phyloP scores from a whole-genome alignment of 2,888 invertebrate genomes.

The Metopia argyrocephala region DNA sequence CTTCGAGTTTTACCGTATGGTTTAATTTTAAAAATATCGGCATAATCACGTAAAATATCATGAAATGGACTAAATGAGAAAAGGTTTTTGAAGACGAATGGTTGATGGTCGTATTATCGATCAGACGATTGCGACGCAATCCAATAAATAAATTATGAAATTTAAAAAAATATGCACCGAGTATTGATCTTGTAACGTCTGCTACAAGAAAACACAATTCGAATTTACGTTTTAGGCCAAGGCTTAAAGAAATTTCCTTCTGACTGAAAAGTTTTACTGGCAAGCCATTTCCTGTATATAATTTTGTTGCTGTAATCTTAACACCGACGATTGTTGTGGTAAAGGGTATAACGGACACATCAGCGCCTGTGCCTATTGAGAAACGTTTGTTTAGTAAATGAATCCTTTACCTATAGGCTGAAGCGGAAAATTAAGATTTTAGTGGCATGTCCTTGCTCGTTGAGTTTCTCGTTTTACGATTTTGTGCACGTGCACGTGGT shows the following conservation, averaged over 20 bases:
- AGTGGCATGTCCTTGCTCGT: not conserved
- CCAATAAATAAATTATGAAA: not conserved
- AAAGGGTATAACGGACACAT: conserved; percentile 17
- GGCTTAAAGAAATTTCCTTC: not conserved
- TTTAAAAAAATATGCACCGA: conserved; percentile 2
- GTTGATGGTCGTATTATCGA: not conserved
- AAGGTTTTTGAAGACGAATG: not conserved
- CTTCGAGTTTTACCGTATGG: too few relatives aligned
- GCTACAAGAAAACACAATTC: conserved; percentile 2
- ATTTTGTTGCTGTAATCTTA: too few relatives aligned
- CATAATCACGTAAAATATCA: not conserved
- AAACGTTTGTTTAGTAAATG: not conserved
- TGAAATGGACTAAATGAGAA: not conserved
- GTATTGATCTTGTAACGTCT: not conserved
- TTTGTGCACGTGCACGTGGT: too few relatives aligned
- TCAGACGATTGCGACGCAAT: not conserved
- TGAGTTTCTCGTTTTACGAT: not conserved
- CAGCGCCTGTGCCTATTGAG: not conserved
- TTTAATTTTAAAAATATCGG: too few relatives aligned
- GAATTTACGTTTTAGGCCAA: conserved; percentile 1
- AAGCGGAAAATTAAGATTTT: conserved; percentile 16
- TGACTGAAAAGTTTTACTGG: not conserved
- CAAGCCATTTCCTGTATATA: conserved; percentile 27
- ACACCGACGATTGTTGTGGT: too few relatives aligned
- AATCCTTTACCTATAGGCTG: conserved; percentile 35